Percentiles rank a stretch among this genome's conserved stretches.
Conservation (phyloP, 2,113 vertebrate species). For the Ciconia stormi region DNA sequence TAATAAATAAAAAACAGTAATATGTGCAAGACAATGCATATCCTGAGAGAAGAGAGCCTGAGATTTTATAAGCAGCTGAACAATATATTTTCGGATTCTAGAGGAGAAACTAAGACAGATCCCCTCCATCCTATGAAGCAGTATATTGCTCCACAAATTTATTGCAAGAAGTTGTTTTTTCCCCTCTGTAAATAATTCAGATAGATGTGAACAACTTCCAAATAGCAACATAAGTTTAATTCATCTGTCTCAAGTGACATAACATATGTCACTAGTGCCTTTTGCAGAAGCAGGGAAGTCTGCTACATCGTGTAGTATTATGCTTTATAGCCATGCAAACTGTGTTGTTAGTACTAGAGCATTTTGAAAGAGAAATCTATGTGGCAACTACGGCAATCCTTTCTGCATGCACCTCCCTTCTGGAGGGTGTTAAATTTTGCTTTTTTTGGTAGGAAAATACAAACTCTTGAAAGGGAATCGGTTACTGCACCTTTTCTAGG, state of each 20-base stretch:
- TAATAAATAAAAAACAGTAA: conserved; percentile 50
- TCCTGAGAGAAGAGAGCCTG: neutral
- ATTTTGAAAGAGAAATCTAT: neutral
- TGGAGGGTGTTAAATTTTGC: neutral
- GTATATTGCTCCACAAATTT: conserved; percentile 47
- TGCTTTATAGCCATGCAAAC: neutral
- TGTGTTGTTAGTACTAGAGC: neutral
- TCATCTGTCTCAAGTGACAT: conserved; percentile 60
- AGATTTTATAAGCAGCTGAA: neutral
- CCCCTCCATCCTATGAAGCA: neutral
- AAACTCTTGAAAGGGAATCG: neutral
- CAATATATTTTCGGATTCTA: neutral
- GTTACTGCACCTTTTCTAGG: neutral
- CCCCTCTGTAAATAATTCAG: conserved; percentile 45
- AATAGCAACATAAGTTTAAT: conserved; percentile 58
- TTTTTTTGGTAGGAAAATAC: neutral
- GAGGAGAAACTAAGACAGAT: conserved; percentile 3
- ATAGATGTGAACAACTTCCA: conserved; percentile 59
- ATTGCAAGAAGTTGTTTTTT: conserved; percentile 7
- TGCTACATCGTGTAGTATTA: neutral
- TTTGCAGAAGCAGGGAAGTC: neutral
- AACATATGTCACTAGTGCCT: conserved; percentile 43
- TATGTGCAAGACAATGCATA: neutral
- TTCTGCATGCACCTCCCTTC: neutral
- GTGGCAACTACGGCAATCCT: neutral